Percentiles rank a stretch among this genome's conserved stretches.
Conservation (phyloP, 1,140 invertebrate genomes). For the Nephila pilipes region DNA sequence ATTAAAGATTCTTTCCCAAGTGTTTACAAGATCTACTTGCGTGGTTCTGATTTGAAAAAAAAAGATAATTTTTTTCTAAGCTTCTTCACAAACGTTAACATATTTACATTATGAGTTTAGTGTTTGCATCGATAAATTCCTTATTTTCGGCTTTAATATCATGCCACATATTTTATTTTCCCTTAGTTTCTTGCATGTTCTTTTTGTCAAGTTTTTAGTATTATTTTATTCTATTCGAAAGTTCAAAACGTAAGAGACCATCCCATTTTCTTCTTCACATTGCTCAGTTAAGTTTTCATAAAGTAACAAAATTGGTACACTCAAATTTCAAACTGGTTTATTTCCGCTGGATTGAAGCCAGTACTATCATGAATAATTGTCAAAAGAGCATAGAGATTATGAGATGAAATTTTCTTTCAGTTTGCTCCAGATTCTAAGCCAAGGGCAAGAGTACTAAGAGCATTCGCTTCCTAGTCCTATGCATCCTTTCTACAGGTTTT, state of each 20-base stretch:
- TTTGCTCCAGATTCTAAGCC: background rate
- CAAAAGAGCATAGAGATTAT: background rate
- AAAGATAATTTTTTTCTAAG: no score
- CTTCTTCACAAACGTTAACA: no score
- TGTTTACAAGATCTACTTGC: no score
- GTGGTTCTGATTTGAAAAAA: no score
- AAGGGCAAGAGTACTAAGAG: background rate
- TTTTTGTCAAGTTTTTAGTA: constrained; percentile 26
- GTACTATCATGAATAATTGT: constrained; percentile 17
- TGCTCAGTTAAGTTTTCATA: constrained; percentile 28
- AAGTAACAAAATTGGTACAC: constrained; percentile 1
- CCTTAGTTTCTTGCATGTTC: constrained; percentile 8
- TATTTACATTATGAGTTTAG: no score
- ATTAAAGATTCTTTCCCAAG: no score
- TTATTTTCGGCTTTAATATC: constrained; percentile 35
- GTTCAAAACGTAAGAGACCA: background rate
- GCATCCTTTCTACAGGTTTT: background rate
- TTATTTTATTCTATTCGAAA: background rate
- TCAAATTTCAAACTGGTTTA: constrained; percentile 23
- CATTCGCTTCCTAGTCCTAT: background rate
- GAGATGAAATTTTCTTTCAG: background rate
- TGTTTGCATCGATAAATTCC: no score
- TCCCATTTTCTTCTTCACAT: background rate
- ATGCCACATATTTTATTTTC: constrained; percentile 39
- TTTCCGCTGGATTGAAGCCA: constrained; percentile 16